A percentile compares a stretch with the other conserved stretches of the same genome.
These are phyloP conservation scores for Puntigrus tetrazona DNA, from an alignment of 2,113 vertebrate genomes.

Conservation along the genomic window DNA sequence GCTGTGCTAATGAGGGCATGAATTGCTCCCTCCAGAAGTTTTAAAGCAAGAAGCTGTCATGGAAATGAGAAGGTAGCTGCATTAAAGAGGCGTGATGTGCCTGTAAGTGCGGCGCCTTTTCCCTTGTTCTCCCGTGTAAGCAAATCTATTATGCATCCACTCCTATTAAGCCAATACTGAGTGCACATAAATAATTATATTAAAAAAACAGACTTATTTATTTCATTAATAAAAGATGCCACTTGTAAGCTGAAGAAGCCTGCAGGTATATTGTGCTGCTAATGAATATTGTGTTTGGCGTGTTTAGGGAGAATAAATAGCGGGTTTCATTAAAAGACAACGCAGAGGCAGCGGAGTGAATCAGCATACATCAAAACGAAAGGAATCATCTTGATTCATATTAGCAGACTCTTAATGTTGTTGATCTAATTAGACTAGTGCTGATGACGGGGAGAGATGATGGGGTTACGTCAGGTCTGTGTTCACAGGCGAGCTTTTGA, in stretches of 20 bases:
- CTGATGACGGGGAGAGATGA: slow-evolving; percentile 43
- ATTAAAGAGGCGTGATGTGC: not conserved
- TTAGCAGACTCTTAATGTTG: slow-evolving; percentile 51
- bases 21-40: slow-evolving; percentile 10
- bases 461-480: slow-evolving; percentile 42
- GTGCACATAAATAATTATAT: slow-evolving; percentile 19
- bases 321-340: slow-evolving; percentile 44
- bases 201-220: slow-evolving; percentile 8
- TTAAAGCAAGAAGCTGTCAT: slow-evolving; percentile 25
- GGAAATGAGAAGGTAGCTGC: slow-evolving; percentile 23
- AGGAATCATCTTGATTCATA: slow-evolving; percentile 44
- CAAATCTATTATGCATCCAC: slow-evolving; percentile 10
- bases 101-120: not conserved
- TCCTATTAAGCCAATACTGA: slow-evolving; percentile 18
- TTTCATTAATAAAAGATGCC: slow-evolving; percentile 26
- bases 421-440: slow-evolving; percentile 50
- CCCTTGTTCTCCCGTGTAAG: slow-evolving; percentile 6
- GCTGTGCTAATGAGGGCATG: slow-evolving; percentile 22
- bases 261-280: slow-evolving; percentile 36
- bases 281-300: slow-evolving; percentile 28
- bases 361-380: slow-evolving; percentile 46
- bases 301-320: slow-evolving; percentile 34
- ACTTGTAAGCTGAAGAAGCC: slow-evolving; percentile 36
- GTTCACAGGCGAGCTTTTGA: slow-evolving; percentile 41
- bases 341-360: slow-evolving; percentile 35